Base-by-base conservation (phyloP, 30 jellyfish, hydroid and myxozoan genomes). In the Chrysaora quinquecirrha region DNA sequence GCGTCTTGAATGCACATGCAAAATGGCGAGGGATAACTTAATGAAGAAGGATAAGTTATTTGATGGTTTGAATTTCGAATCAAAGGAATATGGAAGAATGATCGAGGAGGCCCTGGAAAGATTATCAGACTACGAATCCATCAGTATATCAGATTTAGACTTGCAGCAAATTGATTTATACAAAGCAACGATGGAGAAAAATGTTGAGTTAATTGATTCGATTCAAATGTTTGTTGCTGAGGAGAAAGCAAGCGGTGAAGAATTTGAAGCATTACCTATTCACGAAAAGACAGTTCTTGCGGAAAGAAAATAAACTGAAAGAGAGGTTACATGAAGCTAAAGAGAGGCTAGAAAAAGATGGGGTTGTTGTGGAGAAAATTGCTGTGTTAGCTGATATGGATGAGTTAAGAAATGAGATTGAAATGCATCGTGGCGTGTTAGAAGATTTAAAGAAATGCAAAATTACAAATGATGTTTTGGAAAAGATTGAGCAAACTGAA, bases 1-100 rank as follows among this genome's bases (percentile, higher is more conserved):
- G 47, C n/a, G 23, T 33, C 79, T 82, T 23, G 85, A 82, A 62
- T 29, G 34, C 32, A 30, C 48, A 49, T 82, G 92, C 47, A 19
- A 33, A 0, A 11, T 48, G 29, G 73, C 92, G 22, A 71, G 70
- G 63, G 79, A 56, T 22, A 32, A 46, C n/a, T 61, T 82, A 47
- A 35, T 30, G 31, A 62, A 6, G 52, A 82, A 82, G 56, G 16
- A 38, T 14, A 64, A 52, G 6, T 1, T 20, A 6, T 71, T 33
- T 49, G 24, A 20, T 58, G 78, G 38, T 27, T 30, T 69, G 80
- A 38, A 27, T 18, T 21, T 62, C 12, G 79, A 54, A 21, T 34
- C 78, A 16, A 56, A 20, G 19, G 72, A 35, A 25, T 52, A 82
- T 30, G 73, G 34, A 35, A 21, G 71, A 6, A 62, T 10, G 43